phyloP scores from a whole-genome alignment of 1,140 invertebrate genomes.

The Sweltsa coloradensis region DNA sequence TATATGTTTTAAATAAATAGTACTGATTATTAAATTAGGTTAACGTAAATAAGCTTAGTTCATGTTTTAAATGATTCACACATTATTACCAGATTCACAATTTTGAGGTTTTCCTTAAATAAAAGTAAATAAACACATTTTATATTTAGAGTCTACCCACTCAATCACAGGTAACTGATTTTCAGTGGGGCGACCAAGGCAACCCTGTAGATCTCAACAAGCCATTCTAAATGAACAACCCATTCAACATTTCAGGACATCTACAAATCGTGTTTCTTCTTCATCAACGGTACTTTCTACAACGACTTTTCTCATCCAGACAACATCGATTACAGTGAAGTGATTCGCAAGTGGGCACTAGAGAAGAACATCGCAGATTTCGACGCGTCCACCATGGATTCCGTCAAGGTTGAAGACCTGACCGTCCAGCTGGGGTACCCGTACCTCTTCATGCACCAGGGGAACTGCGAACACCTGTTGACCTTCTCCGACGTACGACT shows the following conservation, averaged over 20 bases:
- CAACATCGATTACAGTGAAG: conserved; percentile 48
- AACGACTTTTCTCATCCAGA: conserved; percentile 47
- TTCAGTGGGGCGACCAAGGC: neutral
- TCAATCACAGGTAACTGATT: neutral
- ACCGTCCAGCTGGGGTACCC: conserved; percentile 56
- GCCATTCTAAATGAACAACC: too few species aligned
- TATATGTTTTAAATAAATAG: too few species aligned
- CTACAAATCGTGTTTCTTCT: conserved; percentile 63
- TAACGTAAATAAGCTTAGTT: too few species aligned
- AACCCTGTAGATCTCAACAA: neutral
- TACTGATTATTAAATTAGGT: too few species aligned
- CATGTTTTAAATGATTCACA: too few species aligned
- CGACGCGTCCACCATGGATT: conserved; percentile 43
- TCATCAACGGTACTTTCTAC: conserved; percentile 67
- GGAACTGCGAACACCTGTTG: conserved; percentile 79
- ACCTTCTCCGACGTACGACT: conserved; percentile 60
- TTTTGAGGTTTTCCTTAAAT: neutral
- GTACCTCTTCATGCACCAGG: conserved; percentile 76
- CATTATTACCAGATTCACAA: neutral
- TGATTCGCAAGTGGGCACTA: conserved; percentile 50
- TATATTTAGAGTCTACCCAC: neutral
- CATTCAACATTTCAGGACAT: conserved; percentile 35
- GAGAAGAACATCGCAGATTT: conserved; percentile 39
- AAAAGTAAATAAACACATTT: neutral
- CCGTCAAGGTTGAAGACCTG: conserved; percentile 46